Conservation (phyloP, 2,888 invertebrate species). For the Andrena minutula region DNA sequence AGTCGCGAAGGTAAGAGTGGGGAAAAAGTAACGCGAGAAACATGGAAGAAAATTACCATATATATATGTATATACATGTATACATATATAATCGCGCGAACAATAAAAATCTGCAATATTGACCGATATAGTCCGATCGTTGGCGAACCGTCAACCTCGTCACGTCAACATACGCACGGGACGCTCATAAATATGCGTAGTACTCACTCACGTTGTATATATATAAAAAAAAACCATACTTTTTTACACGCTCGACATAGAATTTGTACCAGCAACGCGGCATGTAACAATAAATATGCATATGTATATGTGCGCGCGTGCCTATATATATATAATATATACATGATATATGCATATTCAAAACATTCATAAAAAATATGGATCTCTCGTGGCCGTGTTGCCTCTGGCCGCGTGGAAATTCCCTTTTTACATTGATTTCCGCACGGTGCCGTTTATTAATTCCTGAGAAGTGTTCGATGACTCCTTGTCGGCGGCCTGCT, state of each 20-base stretch:
- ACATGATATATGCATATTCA: slow-evolving; percentile 52
- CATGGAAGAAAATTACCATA: slow-evolving; percentile 6
- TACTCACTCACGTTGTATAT: slow-evolving; percentile 41
- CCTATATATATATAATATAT: slow-evolving; percentile 26
- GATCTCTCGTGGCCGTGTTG: slow-evolving; percentile 39
- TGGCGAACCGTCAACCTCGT: slow-evolving; percentile 10
- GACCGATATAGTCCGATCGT: not conserved
- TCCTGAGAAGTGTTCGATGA: slow-evolving; percentile 30
- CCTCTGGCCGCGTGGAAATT: not conserved
- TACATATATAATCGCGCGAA: slow-evolving; percentile 16
- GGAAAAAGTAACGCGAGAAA: slow-evolving; percentile 5
- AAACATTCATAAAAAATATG: slow-evolving; percentile 77
- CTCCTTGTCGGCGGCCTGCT: slow-evolving; percentile 29
- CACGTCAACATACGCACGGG: slow-evolving; percentile 5
- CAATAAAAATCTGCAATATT: slow-evolving; percentile 42
- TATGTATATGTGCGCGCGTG: slow-evolving; percentile 50
- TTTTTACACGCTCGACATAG: slow-evolving; percentile 50
- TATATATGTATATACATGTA: slow-evolving; percentile 1
- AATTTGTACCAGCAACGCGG: slow-evolving; percentile 62
- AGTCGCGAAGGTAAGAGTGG: not conserved
- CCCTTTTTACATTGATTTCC: slow-evolving; percentile 59
- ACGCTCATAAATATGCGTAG: slow-evolving; percentile 39
- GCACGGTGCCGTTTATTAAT: slow-evolving; percentile 65
- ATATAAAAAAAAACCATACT: not conserved
- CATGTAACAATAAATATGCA: slow-evolving; percentile 67